Conservation (phyloP, 2,797 vertebrate genomes). For the Lerista edwardsae region DNA sequence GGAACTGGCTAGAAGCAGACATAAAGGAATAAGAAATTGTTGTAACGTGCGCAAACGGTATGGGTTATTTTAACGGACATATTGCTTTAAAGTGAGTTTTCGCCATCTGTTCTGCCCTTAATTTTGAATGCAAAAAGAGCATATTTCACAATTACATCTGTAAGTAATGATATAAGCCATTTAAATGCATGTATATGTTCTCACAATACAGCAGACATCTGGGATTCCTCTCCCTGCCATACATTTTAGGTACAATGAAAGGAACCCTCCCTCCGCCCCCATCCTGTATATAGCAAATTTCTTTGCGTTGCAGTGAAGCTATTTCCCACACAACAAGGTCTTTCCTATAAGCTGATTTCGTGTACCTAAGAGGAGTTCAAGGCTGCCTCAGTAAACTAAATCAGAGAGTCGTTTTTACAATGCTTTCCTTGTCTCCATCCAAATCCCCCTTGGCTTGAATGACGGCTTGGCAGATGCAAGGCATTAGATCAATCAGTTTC, state of each 20-base stretch:
- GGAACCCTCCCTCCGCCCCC: conserved; percentile 54
- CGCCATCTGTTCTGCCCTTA: conserved; percentile 80
- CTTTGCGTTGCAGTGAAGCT: conserved; percentile 43
- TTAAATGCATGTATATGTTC: conserved; percentile 83
- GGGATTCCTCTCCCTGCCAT: conserved; percentile 62
- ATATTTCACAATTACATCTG: conserved; percentile 86
- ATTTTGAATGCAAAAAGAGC: conserved; percentile 80
- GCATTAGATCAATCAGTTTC: conserved; percentile 75
- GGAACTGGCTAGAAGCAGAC: background rate
- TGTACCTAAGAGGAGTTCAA: conserved; percentile 68
- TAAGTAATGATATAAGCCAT: conserved; percentile 84
- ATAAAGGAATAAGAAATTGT: conserved; percentile 59
- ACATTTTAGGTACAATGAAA: conserved; percentile 72
- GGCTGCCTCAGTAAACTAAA: conserved; percentile 67
- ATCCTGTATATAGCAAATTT: conserved; percentile 53
- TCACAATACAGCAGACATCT: conserved; percentile 78
- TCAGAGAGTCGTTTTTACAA: conserved; percentile 68
- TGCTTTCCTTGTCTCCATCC: conserved; percentile 68
- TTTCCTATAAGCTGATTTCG: conserved; percentile 60
- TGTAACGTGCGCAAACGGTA: conserved; percentile 70
- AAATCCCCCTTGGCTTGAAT: conserved; percentile 75
- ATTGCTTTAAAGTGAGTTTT: conserved; percentile 79
- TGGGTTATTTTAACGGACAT: conserved; percentile 80
- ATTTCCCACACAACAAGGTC: conserved; percentile 51
- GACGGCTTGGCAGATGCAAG: conserved; percentile 77